Evolutionary conservation across 2,113 vertebrate species (phyloP).

Genomic region (Mohoua ochrocephala): DNA sequence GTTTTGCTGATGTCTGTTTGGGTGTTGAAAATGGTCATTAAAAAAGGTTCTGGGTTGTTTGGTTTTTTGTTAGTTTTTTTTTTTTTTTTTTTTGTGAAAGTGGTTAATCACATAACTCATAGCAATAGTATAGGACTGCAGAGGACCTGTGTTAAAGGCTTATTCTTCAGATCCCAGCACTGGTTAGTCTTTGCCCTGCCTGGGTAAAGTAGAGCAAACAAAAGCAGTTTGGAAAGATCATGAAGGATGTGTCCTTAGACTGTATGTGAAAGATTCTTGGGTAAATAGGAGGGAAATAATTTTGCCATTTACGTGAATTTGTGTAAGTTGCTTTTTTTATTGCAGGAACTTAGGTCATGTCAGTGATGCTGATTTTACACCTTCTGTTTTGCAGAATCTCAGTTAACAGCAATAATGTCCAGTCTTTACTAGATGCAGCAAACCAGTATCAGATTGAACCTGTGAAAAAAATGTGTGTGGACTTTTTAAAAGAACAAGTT

Average conservation of each 20-base stretch:
- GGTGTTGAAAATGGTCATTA: not conserved
- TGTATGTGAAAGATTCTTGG: not conserved
- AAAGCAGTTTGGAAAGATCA: not conserved
- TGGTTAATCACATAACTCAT: not conserved
- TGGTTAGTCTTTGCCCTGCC: not conserved
- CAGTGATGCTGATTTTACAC: not conserved
- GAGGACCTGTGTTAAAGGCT: not conserved
- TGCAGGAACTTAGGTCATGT: not conserved
- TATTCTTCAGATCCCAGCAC: not conserved
- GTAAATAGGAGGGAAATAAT: not conserved
- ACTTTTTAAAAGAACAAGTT: conserved; percentile 95
- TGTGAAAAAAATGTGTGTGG: conserved; percentile 98
- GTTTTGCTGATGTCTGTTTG: not conserved
- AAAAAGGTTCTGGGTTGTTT: not conserved
- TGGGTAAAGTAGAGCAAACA: not conserved
- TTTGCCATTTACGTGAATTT: not conserved
- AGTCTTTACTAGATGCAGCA: conserved; percentile 93
- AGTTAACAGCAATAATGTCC: conserved; percentile 96
- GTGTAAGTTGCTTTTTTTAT: not conserved
- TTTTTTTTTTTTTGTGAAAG: not conserved
- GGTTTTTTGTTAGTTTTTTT: not conserved
- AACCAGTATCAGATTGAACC: conserved; percentile 98
- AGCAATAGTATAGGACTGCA: not conserved
- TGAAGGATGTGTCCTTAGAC: not conserved
- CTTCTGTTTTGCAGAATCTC: conserved; percentile 84